Conservation (phyloP, 2,797 vertebrate species). For the Tadarida brasiliensis region DNA sequence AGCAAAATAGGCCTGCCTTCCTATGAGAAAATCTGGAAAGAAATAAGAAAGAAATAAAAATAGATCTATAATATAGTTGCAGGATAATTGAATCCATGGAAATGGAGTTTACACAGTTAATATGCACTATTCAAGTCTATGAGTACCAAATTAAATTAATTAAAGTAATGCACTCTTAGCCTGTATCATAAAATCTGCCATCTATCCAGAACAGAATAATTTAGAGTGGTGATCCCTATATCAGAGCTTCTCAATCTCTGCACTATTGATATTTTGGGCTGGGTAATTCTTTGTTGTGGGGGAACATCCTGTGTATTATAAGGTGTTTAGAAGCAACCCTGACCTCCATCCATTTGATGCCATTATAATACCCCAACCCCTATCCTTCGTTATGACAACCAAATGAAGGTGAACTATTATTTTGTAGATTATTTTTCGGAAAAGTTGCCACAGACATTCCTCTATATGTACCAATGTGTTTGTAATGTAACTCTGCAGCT, state of each 20-base stretch:
- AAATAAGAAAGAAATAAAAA: not conserved
- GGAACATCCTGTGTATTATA: not conserved
- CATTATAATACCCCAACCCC: not conserved
- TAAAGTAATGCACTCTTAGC: not conserved
- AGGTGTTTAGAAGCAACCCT: not conserved
- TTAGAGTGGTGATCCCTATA: not conserved
- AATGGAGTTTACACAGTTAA: not conserved
- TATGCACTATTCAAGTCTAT: not conserved
- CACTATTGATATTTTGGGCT: not conserved
- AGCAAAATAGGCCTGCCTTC: not conserved
- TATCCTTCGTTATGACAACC: not conserved
- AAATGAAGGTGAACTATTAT: not conserved
- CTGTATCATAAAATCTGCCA: not conserved
- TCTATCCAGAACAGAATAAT: not conserved
- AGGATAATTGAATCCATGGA: not conserved
- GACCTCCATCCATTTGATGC: not conserved
- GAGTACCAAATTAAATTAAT: not conserved
- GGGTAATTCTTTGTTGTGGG: not conserved
- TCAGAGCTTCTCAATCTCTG: not conserved
- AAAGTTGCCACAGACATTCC: not conserved
- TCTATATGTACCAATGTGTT: not conserved
- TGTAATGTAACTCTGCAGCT: not conserved
- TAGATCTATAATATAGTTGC: not conserved
- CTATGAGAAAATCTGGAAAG: not conserved
- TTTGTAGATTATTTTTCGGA: not conserved